These are phyloP conservation scores for Cairina moschata DNA, from an alignment of 2,113 vertebrate genomes.

Conservation along the genomic window DNA sequence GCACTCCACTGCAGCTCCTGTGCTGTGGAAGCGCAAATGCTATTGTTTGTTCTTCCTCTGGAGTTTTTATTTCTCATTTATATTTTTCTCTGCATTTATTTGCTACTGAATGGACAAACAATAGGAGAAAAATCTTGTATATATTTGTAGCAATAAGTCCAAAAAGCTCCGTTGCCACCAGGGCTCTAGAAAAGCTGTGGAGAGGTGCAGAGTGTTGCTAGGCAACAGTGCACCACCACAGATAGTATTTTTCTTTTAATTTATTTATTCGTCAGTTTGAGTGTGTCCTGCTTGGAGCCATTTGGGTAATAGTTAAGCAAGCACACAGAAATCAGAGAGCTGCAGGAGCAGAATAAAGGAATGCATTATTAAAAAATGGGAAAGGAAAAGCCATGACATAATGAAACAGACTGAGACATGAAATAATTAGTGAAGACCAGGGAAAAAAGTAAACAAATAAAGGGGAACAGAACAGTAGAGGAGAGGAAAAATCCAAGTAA, in stretches of 20 bases:
- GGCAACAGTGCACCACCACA: constrained; percentile 25
- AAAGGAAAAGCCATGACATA: not conserved
- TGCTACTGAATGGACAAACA: too few relatives aligned
- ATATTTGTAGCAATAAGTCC: not conserved
- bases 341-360: constrained; percentile 38
- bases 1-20: not conserved
- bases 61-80: constrained; percentile 11
- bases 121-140: too few relatives aligned
- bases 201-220: constrained; percentile 33
- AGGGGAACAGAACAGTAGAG: not conserved
- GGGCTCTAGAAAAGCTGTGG: constrained; percentile 37
- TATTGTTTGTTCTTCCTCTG: not conserved
- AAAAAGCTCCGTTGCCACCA: constrained; percentile 31
- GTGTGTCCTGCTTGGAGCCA: constrained; percentile 61
- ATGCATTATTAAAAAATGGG: not conserved
- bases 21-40: not conserved
- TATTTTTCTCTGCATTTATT: not conserved
- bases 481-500: not conserved
- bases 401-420: not conserved
- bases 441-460: constrained; percentile 11
- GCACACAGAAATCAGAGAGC: constrained; percentile 35
- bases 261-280: constrained; percentile 64
- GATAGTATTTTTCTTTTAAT: constrained; percentile 67
- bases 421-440: constrained; percentile 39
- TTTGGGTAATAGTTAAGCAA: constrained; percentile 66